Percentiles rank a stretch among this genome's conserved stretches.
phyloP scores from a whole-genome alignment of 2,888 invertebrate species.

The Ferdinandea cuprea region DNA sequence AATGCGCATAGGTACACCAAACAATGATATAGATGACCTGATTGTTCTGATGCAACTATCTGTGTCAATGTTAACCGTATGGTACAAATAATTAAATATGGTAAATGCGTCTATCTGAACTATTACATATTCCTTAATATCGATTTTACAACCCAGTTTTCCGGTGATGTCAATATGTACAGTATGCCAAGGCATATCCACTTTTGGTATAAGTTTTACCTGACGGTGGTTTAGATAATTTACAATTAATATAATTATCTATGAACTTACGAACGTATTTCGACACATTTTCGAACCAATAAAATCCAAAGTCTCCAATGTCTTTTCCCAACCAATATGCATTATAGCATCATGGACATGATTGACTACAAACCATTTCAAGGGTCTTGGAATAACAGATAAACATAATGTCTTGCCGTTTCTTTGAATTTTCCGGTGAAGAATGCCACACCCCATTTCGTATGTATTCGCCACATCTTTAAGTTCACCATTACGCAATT shows the following conservation, averaged over 20 bases:
- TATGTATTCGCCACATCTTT: slow-evolving; percentile 4
- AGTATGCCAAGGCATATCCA: slow-evolving; percentile 39
- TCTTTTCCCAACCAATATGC: slow-evolving; percentile 25
- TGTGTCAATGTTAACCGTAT: too few relatives aligned
- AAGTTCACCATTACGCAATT: slow-evolving; percentile 17
- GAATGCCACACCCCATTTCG: background rate
- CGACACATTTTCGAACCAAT: too few relatives aligned
- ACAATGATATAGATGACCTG: too few relatives aligned
- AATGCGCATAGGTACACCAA: too few relatives aligned
- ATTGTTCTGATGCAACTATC: slow-evolving; percentile 11
- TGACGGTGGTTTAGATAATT: slow-evolving; percentile 25
- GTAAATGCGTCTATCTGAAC: slow-evolving; percentile 35
- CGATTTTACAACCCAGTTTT: slow-evolving; percentile 16
- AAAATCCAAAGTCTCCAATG: slow-evolving; percentile 12
- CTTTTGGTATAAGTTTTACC: slow-evolving; percentile 40
- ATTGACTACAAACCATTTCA: slow-evolving; percentile 33
- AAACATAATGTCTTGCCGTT: slow-evolving; percentile 19
- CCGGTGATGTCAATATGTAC: slow-evolving; percentile 35
- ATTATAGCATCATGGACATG: slow-evolving; percentile 30
- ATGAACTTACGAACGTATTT: too few relatives aligned
- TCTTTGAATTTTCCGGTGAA: slow-evolving; percentile 26
- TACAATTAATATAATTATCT: slow-evolving; percentile 37
- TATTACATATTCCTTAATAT: slow-evolving; percentile 21
- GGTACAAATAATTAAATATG: slow-evolving; percentile 22
- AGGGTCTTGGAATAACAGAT: slow-evolving; percentile 19